Base-by-base conservation (phyloP, 1,140 invertebrate species). In the Adelges cooleyi region DNA sequence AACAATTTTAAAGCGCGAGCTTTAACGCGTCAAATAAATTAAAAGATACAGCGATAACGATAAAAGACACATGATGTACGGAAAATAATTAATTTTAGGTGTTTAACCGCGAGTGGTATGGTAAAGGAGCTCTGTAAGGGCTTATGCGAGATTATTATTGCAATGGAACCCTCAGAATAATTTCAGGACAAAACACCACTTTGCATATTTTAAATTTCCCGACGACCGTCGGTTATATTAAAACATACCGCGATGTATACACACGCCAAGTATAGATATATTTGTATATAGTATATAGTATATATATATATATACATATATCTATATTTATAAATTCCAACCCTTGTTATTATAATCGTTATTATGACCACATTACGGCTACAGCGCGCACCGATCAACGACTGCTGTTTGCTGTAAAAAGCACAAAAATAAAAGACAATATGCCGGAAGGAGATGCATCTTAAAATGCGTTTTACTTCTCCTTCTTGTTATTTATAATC, bases 171-270 rank as follows among this genome's bases (percentile, higher is more conserved):
- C 38, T 44, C 38, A 15, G 25, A 62, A 62, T 42, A 62, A 62
- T 62, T 62, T 42, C 56, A 20, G 56, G 53, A 62, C 56, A 62
- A 44, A 62, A 48, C 56, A 42, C 56, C 56, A 48, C 56, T 62
- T 62, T 62, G 56, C 56, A 62, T 62, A 48, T 62, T 62, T 62
- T 29, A 62, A 62, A 62, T 33, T 29, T 62, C 42, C 53, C 53
- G 40, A 33, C 29, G 38, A 38, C 53, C 40, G 53, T 42, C 13
- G 25, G 38, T 59, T 59, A 44, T 59, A 59, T 46, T 29, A 27
- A 59, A 44, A 29, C 54, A 59, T 59, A 59, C 42, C 54, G 40
- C 25, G 38, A 17, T 59, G 29, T 59, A 50, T 50, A 27, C 22
- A 44, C 54, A 33, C 29, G 29, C 11, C 11, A n/a, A n/a, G n/a